Evolutionary conservation across 2,888 invertebrate genomes (phyloP), one percentile per base, ranked within the genome.

Genomic region (Blastobasis lacticolella): DNA sequence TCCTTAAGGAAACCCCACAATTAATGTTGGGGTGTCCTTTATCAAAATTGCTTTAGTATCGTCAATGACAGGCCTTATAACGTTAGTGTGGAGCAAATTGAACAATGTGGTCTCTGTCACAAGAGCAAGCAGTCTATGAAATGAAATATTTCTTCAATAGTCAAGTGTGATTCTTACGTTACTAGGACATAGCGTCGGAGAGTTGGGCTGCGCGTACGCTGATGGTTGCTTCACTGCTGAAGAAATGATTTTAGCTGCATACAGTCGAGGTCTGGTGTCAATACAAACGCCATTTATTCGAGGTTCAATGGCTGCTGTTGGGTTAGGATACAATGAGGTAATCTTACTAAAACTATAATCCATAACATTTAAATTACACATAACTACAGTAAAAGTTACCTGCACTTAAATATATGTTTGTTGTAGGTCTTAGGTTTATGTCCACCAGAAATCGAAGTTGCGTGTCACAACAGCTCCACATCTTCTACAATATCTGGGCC

Each of bases 281-380:
- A 61, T 90, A 5, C 91, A 94, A 55, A 88, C 91, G 0, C 81
- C 89, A 6, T 81, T 93, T 48, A 90, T 92, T 10, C 76, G 73
- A n/a, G 95, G 95, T 37, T 92, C 93, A 7, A 97, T 97, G 97
- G 96, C 96, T 10, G 95, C 96, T 6, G 90, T 97, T 37, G 96
- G 95, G 5, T 62, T 92, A 4, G 89, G 91, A 0, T 90, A 88
- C 60, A 76, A 86, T 45, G 69, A 84, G 6, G 86, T 91, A 58
- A 66, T 59, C 50, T 49, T 9, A 45, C 10, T 2, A 41, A 8
- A 43, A 5, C n/a, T 41, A 23, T 23, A 23, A 23, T 23, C 23
- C 23, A 23, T 3, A 23, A 23, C 3, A 23, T 23, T 23, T 23
- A 23, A 23, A 23, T 23, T 23, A 23, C 23, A 23, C 23, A 23